A percentile compares a stretch with the other conserved stretches of the same genome.
Conservation (phyloP, 2,797 vertebrate species). For the Melanotaenia maccullochi region DNA sequence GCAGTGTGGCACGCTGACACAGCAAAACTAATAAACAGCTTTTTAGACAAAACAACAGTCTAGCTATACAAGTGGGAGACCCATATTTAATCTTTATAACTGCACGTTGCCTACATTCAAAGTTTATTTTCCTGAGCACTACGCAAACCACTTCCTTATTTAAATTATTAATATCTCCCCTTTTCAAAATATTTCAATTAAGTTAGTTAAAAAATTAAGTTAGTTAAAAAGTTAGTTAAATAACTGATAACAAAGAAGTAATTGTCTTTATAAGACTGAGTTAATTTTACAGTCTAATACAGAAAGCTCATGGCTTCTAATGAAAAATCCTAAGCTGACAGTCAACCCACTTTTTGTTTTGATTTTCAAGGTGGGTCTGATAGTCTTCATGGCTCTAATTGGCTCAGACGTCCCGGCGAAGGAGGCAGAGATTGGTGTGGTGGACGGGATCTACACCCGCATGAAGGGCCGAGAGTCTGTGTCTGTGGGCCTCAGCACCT, state of each 20-base stretch:
- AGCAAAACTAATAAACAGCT: constrained; percentile 2
- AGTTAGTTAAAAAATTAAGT: constrained; percentile 3
- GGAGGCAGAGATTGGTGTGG: constrained; percentile 90
- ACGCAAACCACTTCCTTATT: neutral
- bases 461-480: constrained; percentile 95
- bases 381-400: constrained; percentile 96
- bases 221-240: neutral
- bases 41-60: neutral
- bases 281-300: neutral
- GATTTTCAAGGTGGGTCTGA: constrained; percentile 88
- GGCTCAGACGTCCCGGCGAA: constrained; percentile 95
- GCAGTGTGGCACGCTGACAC: neutral
- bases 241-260: neutral
- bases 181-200: neutral
- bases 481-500: constrained; percentile 95
- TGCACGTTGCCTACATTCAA: neutral
- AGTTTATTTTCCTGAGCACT: constrained; percentile 3
- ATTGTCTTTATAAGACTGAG: neutral
- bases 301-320: neutral
- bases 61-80: neutral
- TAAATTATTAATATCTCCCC: neutral
- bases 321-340: neutral
- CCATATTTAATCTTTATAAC: neutral
- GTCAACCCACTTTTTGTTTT: constrained; percentile 23
- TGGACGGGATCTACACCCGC: constrained; percentile 94